phyloP scores from a whole-genome alignment of 2,797 vertebrate species.

The Leptatherina wallacei region DNA sequence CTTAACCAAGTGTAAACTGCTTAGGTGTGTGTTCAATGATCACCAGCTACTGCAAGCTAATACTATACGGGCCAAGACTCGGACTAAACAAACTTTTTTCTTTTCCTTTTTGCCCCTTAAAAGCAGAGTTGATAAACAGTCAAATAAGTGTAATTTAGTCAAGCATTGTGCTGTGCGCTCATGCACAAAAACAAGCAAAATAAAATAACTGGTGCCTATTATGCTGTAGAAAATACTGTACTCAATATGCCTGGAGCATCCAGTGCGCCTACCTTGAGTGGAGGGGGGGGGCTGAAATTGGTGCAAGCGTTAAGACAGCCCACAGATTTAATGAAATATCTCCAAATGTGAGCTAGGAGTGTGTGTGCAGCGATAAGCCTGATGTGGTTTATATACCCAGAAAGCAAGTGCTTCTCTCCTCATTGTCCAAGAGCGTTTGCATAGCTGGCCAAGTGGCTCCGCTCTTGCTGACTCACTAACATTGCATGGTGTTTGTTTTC shows the following conservation, averaged over 20 bases:
- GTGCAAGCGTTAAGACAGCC: slow-evolving; percentile 80
- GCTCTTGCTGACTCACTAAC: slow-evolving; percentile 86
- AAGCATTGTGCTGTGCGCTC: neutral
- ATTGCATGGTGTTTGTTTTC: slow-evolving; percentile 90
- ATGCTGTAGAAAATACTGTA: slow-evolving; percentile 30
- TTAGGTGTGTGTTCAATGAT: slow-evolving; percentile 40
- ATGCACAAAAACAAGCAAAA: slow-evolving; percentile 11
- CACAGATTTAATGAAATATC: slow-evolving; percentile 87
- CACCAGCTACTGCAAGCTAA: slow-evolving; percentile 16
- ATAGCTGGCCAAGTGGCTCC: slow-evolving; percentile 87
- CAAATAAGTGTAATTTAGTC: slow-evolving; percentile 17
- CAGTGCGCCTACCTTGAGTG: slow-evolving; percentile 81
- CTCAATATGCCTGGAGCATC: slow-evolving; percentile 53
- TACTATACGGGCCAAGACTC: slow-evolving; percentile 24
- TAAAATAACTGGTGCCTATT: slow-evolving; percentile 24
- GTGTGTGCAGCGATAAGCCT: slow-evolving; percentile 88
- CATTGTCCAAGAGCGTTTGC: slow-evolving; percentile 89
- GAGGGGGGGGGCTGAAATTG: slow-evolving; percentile 67
- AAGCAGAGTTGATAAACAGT: neutral
- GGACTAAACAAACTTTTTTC: neutral
- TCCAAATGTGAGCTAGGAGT: slow-evolving; percentile 87
- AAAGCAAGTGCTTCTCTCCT: slow-evolving; percentile 87
- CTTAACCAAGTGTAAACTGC: slow-evolving; percentile 15
- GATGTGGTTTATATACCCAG: slow-evolving; percentile 90
- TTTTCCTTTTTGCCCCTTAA: neutral